Base-by-base conservation (phyloP, 1,140 invertebrate genomes). In the Delia radicum region DNA sequence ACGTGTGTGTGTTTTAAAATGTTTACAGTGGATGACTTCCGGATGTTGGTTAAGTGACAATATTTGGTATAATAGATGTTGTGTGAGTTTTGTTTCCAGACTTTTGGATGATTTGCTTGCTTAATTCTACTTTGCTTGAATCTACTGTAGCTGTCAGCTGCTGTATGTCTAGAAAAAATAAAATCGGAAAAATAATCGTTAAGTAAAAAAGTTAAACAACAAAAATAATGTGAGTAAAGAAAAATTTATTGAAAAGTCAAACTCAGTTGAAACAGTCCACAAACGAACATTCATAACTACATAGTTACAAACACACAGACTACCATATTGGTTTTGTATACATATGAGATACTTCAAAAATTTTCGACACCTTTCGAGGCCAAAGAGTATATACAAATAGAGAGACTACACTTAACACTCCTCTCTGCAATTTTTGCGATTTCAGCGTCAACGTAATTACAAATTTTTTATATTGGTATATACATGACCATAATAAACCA, bases 221-320 rank as follows among this genome's bases (percentile, higher is more conserved):
- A 33, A 33, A 12, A 55, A 21, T n/a, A 55, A 55, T 21, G 48
- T 55, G 48, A 55, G 24, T 55, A 18, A 55, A 55, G 48, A 21
- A 55, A 55, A 55, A 55, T 55, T 33, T 69, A 69, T 69, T 69
- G 65, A 69, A 69, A 69, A 69, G 65, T 69, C 65, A 69, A 69
- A 69, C 65, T 69, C 29, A 24, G 65, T 69, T 69, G 33, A 33
- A 69, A 69, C 5, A 37, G 29, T 55, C 18, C 48, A 55, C 48
- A 55, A 42, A 55, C 48, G 48, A 55, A 55, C 46, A 55, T 21
- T 42, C 10, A 42, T 15, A 42, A 1, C 7, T 33, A n/a, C n/a
- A 12, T 33, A 33, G 7, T 33, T 33, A 48, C 48, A 55, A 21
- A 55, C 48, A 24, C 8, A 5, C 8, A 55, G 48, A 55, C 48